Evolutionary conservation across 2,797 vertebrate genomes (phyloP), one percentile per base, ranked within the genome.

Genomic region (Enteromius trimaculatus): DNA sequence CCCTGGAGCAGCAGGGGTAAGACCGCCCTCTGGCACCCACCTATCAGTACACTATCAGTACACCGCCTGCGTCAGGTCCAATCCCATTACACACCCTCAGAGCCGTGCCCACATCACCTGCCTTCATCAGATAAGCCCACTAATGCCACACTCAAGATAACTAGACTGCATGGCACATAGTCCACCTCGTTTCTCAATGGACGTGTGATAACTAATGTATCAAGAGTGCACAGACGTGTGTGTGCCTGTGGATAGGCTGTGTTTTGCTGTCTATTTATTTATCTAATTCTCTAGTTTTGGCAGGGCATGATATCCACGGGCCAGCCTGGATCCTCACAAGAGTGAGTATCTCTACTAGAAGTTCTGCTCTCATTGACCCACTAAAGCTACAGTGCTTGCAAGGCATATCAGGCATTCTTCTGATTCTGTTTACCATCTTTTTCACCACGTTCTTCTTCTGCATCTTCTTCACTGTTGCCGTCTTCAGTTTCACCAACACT

Each of bases 271-370:
- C 64, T 89, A 87, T 91, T 92, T 88, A 91, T 90, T 85, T 86
- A 77, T 93, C 80, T 92, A 71, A 87, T 95, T 91, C 88, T 96
- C 78, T 88, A 99, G 98, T 96, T 99, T 94, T 99, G 98, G 98
- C 97, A 98, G 62, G 97, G 98, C 64, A 99, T 99, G 97, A 97
- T 99, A 91, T 96, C 98, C 49, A 95, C 97, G 19, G 97, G 97
- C 84, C 98, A 99, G 91, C 96, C 98, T 66, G 97, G 98, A 96
- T 99, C 98, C 82, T 99, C 98, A 0, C 98, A 99, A 96, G 98
- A 99, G 98, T 99, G 95, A 98, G 98, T 98, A 72, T n/a, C 44
- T 80, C 39, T 47, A 29, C 47, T 47, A 13, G 21, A 51, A 53
- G 64, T 85, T 81, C 26, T 78, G 9, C 58, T 66, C 17, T 29